These are phyloP conservation scores for Aplochiton taeniatus DNA, from an alignment of 2,797 vertebrate species.

Conservation along the genomic window DNA sequence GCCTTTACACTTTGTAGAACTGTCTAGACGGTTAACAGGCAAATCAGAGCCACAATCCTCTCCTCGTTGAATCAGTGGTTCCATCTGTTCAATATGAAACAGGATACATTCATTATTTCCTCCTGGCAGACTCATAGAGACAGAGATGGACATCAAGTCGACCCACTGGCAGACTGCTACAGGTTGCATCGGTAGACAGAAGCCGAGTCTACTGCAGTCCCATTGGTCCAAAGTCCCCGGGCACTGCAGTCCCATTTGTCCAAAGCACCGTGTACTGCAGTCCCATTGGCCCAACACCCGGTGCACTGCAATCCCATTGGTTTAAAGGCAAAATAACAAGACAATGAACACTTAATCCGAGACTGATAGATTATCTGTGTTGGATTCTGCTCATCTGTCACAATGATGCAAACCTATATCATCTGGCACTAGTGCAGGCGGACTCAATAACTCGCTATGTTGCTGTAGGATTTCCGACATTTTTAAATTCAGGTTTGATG, in stretches of 20 bases:
- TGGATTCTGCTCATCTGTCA: no score
- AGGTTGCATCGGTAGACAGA: no score
- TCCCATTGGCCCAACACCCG: neutral
- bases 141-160: no score
- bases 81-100: neutral
- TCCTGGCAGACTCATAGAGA: neutral
- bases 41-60: neutral
- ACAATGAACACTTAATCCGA: no score
- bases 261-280: neutral
- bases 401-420: neutral
- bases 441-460: neutral
- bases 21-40: no score
- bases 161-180: no score
- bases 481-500: neutral
- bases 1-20: neutral
- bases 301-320: neutral
- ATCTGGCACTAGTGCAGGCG: no score
- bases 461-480: neutral
- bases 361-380: no score
- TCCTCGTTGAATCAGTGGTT: neutral
- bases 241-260: neutral
- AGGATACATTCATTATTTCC: neutral
- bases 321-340: neutral
- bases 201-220: neutral
- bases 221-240: neutral